Evolutionary conservation across 2,888 invertebrate species (phyloP).

Genomic region (Diaperis boleti): DNA sequence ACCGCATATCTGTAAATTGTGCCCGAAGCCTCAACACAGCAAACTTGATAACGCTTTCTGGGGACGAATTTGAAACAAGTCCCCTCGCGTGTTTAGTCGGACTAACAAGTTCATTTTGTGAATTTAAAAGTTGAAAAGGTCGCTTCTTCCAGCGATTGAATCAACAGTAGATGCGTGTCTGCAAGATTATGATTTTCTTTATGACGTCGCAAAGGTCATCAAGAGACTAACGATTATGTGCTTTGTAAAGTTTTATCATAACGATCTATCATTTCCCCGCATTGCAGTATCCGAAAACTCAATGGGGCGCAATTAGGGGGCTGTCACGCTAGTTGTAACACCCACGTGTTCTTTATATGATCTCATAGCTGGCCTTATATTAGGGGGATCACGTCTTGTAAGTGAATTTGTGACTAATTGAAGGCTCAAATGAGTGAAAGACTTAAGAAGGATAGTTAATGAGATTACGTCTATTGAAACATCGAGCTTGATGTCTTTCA

Average conservation of each 20-base stretch:
- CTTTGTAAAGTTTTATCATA: slow-evolving; percentile 13
- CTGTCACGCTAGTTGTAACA: background rate
- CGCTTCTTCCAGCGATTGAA: background rate
- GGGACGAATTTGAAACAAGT: slow-evolving; percentile 21
- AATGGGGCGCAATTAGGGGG: background rate
- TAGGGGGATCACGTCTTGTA: too few species aligned
- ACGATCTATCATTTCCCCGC: slow-evolving; percentile 1
- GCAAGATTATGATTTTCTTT: background rate
- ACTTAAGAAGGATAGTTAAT: too few species aligned
- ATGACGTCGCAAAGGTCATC: background rate
- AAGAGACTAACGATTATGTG: background rate
- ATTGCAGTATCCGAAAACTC: background rate
- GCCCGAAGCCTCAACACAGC: slow-evolving; percentile 28
- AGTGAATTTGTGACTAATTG: too few species aligned
- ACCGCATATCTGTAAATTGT: slow-evolving; percentile 21
- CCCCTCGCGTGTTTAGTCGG: slow-evolving; percentile 8
- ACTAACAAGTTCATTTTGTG: background rate
- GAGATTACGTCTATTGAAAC: too few species aligned
- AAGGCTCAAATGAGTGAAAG: too few species aligned
- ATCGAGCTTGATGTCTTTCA: too few species aligned
- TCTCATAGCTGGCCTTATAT: too few species aligned
- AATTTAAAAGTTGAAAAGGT: background rate
- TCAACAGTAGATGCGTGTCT: background rate
- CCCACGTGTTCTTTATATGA: background rate
- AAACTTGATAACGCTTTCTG: slow-evolving; percentile 27